Percentiles rank a stretch among this genome's conserved stretches.
phyloP scores from a whole-genome alignment of 2,888 invertebrate genomes.

The Leucophora obtusa region DNA sequence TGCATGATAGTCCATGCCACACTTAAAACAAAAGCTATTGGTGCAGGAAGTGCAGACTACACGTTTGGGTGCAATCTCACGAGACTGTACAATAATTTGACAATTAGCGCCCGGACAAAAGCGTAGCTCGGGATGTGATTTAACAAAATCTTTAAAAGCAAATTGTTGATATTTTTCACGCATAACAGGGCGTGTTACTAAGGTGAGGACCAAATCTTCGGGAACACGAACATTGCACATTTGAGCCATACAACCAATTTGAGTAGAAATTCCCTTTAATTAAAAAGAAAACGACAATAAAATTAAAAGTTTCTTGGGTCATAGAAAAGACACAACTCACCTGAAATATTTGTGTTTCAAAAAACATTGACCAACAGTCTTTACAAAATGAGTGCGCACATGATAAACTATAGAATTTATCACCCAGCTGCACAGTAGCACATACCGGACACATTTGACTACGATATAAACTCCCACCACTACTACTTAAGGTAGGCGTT shows the following conservation, averaged over 20 bases:
- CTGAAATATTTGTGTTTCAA: constrained; percentile 96
- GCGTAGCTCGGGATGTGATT: constrained; percentile 92
- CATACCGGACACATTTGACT: constrained; percentile 87
- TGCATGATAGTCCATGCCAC: constrained; percentile 98
- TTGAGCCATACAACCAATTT: constrained; percentile 98
- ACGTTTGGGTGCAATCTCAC: constrained; percentile 89
- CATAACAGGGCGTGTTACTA: constrained; percentile 89
- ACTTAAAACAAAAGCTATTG: constrained; percentile 94
- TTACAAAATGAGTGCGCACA: constrained; percentile 97
- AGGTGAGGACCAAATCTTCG: constrained; percentile 94
- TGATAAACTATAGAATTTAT: constrained; percentile 88
- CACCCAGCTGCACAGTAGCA: constrained; percentile 83
- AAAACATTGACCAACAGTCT: constrained; percentile 97
- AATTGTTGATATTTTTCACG: constrained; percentile 97
- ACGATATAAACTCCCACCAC: constrained; percentile 38
- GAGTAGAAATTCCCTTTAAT: constrained; percentile 84
- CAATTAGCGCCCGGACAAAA: constrained; percentile 99
- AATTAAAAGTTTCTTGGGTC: background rate
- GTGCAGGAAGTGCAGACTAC: constrained; percentile 94
- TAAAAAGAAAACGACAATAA: background rate
- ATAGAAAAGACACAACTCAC: constrained; percentile 32
- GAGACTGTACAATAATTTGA: constrained; percentile 91
- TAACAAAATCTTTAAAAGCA: constrained; percentile 97
- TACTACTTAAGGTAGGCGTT: constrained; percentile 67
- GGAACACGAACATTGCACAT: constrained; percentile 96